Evolutionary conservation across 2,797 vertebrate species (phyloP).

Genomic region (Syncerus caffer): DNA sequence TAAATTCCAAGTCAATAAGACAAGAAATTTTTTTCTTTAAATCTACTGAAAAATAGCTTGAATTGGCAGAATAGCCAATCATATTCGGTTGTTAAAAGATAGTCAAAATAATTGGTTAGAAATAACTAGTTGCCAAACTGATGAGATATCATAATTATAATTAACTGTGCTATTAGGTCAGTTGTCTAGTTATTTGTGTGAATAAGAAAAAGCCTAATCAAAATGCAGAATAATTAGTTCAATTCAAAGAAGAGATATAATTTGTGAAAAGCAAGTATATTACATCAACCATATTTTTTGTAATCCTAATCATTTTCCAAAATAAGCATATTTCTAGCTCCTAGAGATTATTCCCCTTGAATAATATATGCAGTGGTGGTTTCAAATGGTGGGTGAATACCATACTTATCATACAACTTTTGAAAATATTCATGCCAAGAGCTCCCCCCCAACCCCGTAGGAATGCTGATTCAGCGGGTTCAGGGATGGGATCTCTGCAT

Average conservation of each 20-base stretch:
- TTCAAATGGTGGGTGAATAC: not conserved
- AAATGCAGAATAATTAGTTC: conserved; percentile 54
- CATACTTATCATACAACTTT: not conserved
- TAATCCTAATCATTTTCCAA: conserved; percentile 40
- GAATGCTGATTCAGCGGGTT: not conserved
- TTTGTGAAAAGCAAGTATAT: conserved; percentile 41
- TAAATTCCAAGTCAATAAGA: conserved; percentile 51
- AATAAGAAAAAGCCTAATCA: conserved; percentile 65
- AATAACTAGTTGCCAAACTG: conserved; percentile 64
- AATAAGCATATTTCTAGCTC: conserved; percentile 11
- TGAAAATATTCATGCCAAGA: not conserved
- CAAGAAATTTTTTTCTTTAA: conserved; percentile 29
- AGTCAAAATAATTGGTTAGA: conserved; percentile 64
- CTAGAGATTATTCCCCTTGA: not conserved
- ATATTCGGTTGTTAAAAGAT: conserved; percentile 56
- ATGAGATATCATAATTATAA: conserved; percentile 61
- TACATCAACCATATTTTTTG: not conserved
- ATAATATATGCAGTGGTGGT: not conserved
- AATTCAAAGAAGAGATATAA: conserved; percentile 14
- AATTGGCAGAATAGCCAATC: conserved; percentile 54
- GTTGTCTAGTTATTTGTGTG: conserved; percentile 61
- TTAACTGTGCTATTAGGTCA: conserved; percentile 62
- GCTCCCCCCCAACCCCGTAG: not conserved
- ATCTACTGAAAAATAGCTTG: conserved; percentile 40
- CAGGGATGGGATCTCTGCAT: not conserved